phyloP scores from a whole-genome alignment of 2,888 invertebrate species.

The Oxycera nigricornis region DNA sequence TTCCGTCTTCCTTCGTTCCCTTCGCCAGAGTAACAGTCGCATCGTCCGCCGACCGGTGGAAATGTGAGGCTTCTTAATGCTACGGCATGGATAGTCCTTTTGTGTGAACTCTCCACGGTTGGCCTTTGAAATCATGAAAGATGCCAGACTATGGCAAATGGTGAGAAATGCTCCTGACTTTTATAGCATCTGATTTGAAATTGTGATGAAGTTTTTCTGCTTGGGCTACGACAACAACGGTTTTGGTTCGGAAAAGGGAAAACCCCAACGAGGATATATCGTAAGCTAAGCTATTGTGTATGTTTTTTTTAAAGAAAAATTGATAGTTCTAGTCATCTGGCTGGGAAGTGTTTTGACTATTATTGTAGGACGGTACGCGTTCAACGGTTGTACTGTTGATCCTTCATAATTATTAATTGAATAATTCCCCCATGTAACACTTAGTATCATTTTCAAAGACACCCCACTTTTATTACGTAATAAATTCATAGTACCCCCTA shows the following conservation, averaged over 20 bases:
- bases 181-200: slow-evolving; percentile 45
- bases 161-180: slow-evolving; percentile 38
- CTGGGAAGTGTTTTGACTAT: too few relatives aligned
- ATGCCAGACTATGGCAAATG: slow-evolving; percentile 28
- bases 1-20: not conserved
- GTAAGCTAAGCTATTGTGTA: too few relatives aligned
- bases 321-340: too few relatives aligned
- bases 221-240: not conserved
- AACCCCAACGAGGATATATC: too few relatives aligned
- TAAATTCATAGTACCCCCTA: too few relatives aligned
- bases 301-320: too few relatives aligned
- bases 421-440: too few relatives aligned
- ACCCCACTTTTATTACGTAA: too few relatives aligned
- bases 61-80: slow-evolving; percentile 1
- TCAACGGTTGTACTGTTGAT: too few relatives aligned
- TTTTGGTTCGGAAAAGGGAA: not conserved
- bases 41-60: not conserved
- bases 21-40: not conserved
- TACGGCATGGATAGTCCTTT: not conserved
- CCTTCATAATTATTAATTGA: too few relatives aligned
- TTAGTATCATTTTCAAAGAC: too few relatives aligned
- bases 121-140: slow-evolving; percentile 33
- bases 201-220: slow-evolving; percentile 44
- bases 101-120: not conserved
- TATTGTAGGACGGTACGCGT: too few relatives aligned